Evolutionary conservation across 2,113 vertebrate genomes (phyloP).

Genomic region (Alosa alosa): DNA sequence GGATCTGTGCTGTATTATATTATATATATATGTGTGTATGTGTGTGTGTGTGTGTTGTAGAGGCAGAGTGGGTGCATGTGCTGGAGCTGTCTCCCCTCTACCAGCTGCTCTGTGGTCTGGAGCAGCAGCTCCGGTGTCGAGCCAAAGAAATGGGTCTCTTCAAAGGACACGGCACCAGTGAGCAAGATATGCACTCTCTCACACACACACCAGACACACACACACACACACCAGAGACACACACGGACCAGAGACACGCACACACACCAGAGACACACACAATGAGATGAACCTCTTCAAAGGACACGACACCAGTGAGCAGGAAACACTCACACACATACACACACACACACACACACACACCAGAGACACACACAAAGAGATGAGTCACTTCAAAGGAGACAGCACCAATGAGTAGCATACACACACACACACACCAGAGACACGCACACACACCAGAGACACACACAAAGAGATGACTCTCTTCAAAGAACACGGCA

Average conservation of each 20-base stretch:
- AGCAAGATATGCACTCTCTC: constrained; percentile 33
- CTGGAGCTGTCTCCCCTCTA: constrained; percentile 67
- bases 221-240: constrained; percentile 7
- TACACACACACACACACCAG: too few relatives aligned
- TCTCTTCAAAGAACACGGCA: too few relatives aligned
- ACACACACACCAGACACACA: background rate
- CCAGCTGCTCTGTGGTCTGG: constrained; percentile 66
- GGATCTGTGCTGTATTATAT: too few relatives aligned
- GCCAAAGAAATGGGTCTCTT: constrained; percentile 54
- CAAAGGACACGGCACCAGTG: background rate
- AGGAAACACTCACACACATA: background rate
- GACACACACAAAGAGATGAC: too few relatives aligned
- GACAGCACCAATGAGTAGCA: too few relatives aligned
- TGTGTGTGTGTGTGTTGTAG: constrained; percentile 46
- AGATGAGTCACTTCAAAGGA: too few relatives aligned
- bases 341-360: background rate
- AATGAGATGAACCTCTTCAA: background rate
- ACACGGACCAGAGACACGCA: background rate
- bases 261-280: constrained; percentile 6
- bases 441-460: too few relatives aligned
- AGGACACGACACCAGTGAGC: background rate
- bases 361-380: background rate
- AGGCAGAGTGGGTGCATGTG: constrained; percentile 56
- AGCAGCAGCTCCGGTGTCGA: constrained; percentile 56
- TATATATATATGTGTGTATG: too few relatives aligned